These are phyloP conservation scores for Cryptotermes secundus DNA, from an alignment of 1,140 invertebrate genomes.

Conservation along the genomic window DNA sequence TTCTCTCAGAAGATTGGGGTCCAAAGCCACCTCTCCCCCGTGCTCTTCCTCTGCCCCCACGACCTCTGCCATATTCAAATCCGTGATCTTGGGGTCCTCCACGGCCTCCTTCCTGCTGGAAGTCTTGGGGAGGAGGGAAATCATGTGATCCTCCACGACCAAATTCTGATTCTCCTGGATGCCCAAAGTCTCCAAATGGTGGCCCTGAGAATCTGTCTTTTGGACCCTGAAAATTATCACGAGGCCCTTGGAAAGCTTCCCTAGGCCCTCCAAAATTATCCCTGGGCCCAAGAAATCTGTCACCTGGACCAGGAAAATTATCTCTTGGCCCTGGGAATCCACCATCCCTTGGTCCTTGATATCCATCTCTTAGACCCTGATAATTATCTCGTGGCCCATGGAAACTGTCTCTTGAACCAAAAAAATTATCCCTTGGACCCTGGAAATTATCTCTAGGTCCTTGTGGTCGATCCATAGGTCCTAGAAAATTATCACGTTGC, in stretches of 20 bases:
- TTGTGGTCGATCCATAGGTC: background rate
- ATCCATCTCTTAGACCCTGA: background rate
- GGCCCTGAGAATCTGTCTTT: constrained; percentile 18
- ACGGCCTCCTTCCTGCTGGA: background rate
- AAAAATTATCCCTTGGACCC: constrained; percentile 5
- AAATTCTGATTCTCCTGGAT: constrained; percentile 24
- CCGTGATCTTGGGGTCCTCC: constrained; percentile 15
- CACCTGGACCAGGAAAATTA: background rate
- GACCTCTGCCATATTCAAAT: constrained; percentile 30
- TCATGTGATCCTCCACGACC: constrained; percentile 27
- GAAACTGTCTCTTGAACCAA: background rate
- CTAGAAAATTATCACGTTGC: constrained; percentile 5
- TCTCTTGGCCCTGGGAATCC: constrained; percentile 12
- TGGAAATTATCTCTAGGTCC: constrained; percentile 25
- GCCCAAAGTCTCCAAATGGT: background rate
- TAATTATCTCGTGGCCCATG: constrained; percentile 1
- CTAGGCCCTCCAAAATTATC: constrained; percentile 22
- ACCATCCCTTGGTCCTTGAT: background rate
- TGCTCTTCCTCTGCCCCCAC: constrained; percentile 26
- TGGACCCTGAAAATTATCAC: constrained; percentile 24
- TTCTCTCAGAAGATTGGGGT: background rate
- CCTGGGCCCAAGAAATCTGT: constrained; percentile 5
- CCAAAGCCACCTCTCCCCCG: constrained; percentile 4
- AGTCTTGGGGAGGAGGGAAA: constrained; percentile 22
- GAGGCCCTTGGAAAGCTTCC: constrained; percentile 2